Evolutionary conservation across 2,113 vertebrate species (phyloP), one percentile per base, ranked within the genome.

Genomic region (Istiophorus platypterus): DNA sequence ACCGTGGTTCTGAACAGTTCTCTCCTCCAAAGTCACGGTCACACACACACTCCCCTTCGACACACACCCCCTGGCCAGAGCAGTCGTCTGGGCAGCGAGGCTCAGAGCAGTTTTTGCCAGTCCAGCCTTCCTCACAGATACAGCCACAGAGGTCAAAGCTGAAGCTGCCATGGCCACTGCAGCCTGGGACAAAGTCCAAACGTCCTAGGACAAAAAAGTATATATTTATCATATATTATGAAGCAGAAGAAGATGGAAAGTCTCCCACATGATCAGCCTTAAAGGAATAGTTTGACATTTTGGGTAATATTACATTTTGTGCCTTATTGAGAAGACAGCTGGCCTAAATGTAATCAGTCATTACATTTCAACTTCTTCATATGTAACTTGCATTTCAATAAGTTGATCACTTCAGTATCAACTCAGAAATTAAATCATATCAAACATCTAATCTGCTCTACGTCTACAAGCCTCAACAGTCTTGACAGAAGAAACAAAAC

Each of bases 161-260:
- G 88, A 99, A 99, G 93, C 97, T 98, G 76, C 98, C 98, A 0
- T 99, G 98, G 58, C 97, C 96, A 1, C 96, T 96, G 95, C 98
- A 99, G 85, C 96, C 96, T 0, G 96, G 96, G 69, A 93, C 91
- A 66, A 95, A 98, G 91, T 99, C 98, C 91, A 98, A 86, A 72
- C 94, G 97, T 80, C 98, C 98, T 99, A 93, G 76, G 87, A 72
- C n/a, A n/a, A 51, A 52, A 54, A 59, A 56, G 34, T 24, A 37
- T 2, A 5, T 2, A 66, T 22, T 58, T 1, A 15, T 22, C 62
- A 11, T 58, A 24, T 24, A 12, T 42, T 7, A 37, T 49, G 26
- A 47, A 6, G 69, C 52, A 42, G 39, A 54, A 59, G 24, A 2
- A 72, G 18, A 65, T 24, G 26, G 22, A 20, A 41, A 52, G 4